Conservation (phyloP, 1,140 invertebrate species). For the Brachionus manjavacas region DNA sequence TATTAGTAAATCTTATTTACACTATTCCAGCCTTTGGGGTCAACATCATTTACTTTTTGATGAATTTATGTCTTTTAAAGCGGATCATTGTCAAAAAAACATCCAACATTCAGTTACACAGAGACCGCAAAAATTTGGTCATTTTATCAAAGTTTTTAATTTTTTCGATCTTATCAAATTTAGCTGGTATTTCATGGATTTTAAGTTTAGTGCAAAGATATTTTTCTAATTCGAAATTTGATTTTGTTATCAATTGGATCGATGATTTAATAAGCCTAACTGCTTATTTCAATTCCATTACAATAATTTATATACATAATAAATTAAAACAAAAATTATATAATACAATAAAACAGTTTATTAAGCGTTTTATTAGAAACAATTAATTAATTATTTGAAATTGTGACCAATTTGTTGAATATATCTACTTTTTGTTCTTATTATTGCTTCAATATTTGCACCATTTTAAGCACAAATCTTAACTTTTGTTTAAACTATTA, state of each 20-base stretch:
- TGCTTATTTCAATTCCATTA: background rate
- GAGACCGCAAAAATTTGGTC: background rate
- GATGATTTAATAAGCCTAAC: background rate
- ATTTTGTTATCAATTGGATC: background rate
- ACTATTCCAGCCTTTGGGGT: background rate
- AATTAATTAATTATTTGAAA: no score
- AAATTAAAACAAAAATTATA: background rate
- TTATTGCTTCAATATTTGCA: no score
- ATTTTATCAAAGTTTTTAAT: background rate
- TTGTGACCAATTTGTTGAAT: no score
- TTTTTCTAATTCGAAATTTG: background rate
- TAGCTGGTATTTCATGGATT: background rate
- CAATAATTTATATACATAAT: background rate
- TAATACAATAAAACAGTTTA: background rate
- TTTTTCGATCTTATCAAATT: background rate
- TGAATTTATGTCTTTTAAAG: background rate
- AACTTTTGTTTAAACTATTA: no score
- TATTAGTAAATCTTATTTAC: background rate
- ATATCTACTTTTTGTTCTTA: no score
- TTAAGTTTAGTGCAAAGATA: background rate
- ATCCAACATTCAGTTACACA: background rate
- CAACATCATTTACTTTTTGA: background rate
- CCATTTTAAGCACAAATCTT: no score
- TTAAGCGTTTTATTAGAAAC: background rate
- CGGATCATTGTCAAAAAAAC: background rate